A percentile compares a stretch with the other conserved stretches of the same genome.
Evolutionary conservation across 2,888 invertebrate species (phyloP).

Genomic region (Limnephilus lunatus): DNA sequence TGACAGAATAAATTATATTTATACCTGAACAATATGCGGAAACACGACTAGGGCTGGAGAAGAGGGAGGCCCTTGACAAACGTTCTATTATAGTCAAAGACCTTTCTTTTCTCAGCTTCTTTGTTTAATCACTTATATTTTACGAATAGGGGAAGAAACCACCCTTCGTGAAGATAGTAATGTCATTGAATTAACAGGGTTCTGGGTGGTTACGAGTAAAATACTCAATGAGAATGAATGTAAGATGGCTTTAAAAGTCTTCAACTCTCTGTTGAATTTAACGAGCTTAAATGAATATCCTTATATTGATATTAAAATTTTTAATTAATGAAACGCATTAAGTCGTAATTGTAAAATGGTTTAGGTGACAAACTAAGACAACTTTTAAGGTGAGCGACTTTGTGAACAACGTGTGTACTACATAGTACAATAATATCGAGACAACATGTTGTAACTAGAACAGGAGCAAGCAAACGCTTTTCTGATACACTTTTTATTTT

Average conservation of each 20-base stretch:
- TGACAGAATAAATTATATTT: neutral
- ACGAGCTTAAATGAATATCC: neutral
- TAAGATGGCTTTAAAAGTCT: neutral
- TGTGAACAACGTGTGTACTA: no score
- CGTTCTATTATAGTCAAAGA: neutral
- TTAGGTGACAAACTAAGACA: neutral
- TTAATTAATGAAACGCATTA: neutral
- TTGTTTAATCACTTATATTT: conserved; percentile 39
- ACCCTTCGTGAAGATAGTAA: neutral
- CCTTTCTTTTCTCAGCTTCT: conserved; percentile 15
- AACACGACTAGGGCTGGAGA: neutral
- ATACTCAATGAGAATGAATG: neutral
- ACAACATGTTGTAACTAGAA: no score
- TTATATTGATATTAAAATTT: neutral
- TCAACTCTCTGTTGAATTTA: neutral
- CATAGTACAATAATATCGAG: no score
- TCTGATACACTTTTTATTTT: neutral
- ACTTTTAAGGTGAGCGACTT: no score
- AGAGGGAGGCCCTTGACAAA: neutral
- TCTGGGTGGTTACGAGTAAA: neutral
- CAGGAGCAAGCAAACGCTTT: neutral
- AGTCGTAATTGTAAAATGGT: neutral
- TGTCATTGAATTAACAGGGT: conserved; percentile 23
- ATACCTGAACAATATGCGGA: conserved; percentile 14
- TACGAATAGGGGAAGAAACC: conserved; percentile 23